phyloP scores from a whole-genome alignment of 2,888 invertebrate genomes.

The Eupsilia transversa region DNA sequence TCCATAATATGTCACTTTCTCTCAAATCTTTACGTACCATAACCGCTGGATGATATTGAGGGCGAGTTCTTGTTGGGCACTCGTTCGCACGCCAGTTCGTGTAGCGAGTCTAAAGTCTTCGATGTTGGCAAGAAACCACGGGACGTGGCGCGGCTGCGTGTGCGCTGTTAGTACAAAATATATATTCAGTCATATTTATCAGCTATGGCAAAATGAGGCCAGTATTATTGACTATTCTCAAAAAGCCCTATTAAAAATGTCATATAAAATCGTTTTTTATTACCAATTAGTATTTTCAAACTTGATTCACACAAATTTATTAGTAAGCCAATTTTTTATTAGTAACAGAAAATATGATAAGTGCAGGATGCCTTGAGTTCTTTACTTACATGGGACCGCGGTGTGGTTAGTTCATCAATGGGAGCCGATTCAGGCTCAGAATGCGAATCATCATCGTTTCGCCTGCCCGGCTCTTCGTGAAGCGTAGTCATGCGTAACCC shows the following conservation, averaged over 20 bases:
- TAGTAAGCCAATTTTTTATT: not conserved
- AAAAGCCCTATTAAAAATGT: not conserved
- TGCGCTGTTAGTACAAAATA: constrained; percentile 76
- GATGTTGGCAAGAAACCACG: constrained; percentile 93
- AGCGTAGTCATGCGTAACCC: constrained; percentile 97
- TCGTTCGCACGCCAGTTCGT: constrained; percentile 92
- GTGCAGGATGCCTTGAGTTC: not conserved
- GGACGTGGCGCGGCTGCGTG: constrained; percentile 81
- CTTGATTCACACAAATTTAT: not conserved
- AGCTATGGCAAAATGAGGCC: not conserved
- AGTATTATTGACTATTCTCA: not conserved
- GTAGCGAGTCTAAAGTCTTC: constrained; percentile 96
- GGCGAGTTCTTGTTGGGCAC: constrained; percentile 91
- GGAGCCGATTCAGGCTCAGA: constrained; percentile 88
- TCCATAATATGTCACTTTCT: not conserved
- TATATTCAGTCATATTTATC: not conserved
- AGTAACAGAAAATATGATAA: not conserved
- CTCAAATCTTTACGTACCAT: constrained; percentile 86
- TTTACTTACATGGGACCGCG: constrained; percentile 81
- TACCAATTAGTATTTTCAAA: not conserved
- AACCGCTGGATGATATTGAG: constrained; percentile 95
- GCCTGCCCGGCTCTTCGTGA: constrained; percentile 94
- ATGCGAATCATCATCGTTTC: constrained; percentile 88
- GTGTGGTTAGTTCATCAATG: constrained; percentile 82
- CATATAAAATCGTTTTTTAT: not conserved